phyloP scores from a whole-genome alignment of 2,797 vertebrate genomes.

The Adrianichthys oophorus region DNA sequence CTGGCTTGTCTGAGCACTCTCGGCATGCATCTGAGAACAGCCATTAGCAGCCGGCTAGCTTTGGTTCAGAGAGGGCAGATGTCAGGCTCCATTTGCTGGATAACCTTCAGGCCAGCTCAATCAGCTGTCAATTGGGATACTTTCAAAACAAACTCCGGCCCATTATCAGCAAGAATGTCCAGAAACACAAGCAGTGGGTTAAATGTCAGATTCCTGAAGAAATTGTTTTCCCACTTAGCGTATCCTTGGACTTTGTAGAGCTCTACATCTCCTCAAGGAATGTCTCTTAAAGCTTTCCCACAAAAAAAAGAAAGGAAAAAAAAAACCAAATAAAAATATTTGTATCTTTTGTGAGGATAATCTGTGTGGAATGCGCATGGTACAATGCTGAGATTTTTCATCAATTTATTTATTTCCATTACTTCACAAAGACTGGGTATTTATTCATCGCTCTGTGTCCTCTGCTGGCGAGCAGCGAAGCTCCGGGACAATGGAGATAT shows the following conservation, averaged over 20 bases:
- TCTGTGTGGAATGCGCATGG: slow-evolving; percentile 33
- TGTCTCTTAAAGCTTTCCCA: slow-evolving; percentile 37
- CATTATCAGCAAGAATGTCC: slow-evolving; percentile 59
- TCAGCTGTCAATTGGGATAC: slow-evolving; percentile 56
- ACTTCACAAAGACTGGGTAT: slow-evolving; percentile 29
- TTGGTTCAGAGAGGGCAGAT: slow-evolving; percentile 40
- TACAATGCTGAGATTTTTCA: slow-evolving; percentile 13
- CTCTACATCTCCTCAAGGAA: slow-evolving; percentile 45
- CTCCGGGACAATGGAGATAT: slow-evolving; percentile 40
- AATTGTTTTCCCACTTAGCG: slow-evolving; percentile 58
- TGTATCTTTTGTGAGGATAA: slow-evolving; percentile 43
- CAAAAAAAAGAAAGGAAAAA: slow-evolving; percentile 1
- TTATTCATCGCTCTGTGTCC: slow-evolving; percentile 39
- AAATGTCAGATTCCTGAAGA: slow-evolving; percentile 67
- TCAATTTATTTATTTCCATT: slow-evolving; percentile 9
- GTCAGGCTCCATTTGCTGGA: slow-evolving; percentile 49
- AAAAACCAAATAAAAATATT: slow-evolving; percentile 33
- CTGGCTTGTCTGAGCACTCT: neutral
- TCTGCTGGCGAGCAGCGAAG: slow-evolving; percentile 24
- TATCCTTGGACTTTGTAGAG: slow-evolving; percentile 49
- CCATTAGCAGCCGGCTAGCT: slow-evolving; percentile 40
- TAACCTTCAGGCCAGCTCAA: slow-evolving; percentile 66
- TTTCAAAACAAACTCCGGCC: slow-evolving; percentile 57
- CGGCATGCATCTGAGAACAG: slow-evolving; percentile 10
- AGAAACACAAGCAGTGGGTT: slow-evolving; percentile 54